These are phyloP conservation scores for Anguilla japonica DNA, from an alignment of 2,113 vertebrate species.

Conservation along the genomic window DNA sequence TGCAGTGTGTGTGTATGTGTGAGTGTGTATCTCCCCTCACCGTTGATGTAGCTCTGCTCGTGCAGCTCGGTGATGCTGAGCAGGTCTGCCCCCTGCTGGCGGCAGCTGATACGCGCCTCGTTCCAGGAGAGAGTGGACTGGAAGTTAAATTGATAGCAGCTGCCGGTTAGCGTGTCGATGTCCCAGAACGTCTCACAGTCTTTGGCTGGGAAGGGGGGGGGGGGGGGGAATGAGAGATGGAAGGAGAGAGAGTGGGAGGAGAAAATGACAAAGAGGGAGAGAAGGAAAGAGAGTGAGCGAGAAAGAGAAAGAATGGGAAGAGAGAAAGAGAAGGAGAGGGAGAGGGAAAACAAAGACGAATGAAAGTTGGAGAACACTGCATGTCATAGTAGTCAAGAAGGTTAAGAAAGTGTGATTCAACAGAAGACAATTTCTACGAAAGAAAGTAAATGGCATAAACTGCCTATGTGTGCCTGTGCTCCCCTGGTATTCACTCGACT, in stretches of 20 bases:
- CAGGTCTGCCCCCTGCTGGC: slow-evolving; percentile 90
- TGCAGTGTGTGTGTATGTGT: no score
- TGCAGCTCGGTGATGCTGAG: slow-evolving; percentile 95
- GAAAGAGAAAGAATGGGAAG: not conserved
- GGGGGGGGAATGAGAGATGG: not conserved
- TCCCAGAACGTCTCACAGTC: slow-evolving; percentile 98
- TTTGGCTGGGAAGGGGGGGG: slow-evolving; percentile 41
- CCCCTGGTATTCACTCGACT: no score
- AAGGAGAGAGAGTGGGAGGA: not conserved
- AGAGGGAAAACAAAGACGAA: not conserved
- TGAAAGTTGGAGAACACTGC: no score
- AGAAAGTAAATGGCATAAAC: no score
- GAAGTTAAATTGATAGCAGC: slow-evolving; percentile 99
- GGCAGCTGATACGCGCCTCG: slow-evolving; percentile 90
- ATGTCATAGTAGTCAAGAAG: no score
- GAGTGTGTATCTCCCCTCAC: slow-evolving; percentile 59
- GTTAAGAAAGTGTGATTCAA: no score
- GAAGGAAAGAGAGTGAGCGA: not conserved
- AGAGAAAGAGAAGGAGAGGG: not conserved
- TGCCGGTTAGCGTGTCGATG: slow-evolving; percentile 87
- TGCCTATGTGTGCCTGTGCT: no score
- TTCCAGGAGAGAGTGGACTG: slow-evolving; percentile 90
- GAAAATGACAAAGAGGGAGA: not conserved
- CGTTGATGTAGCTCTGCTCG: slow-evolving; percentile 94
- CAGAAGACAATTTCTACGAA: no score